Percentiles rank a stretch among this genome's conserved stretches.
These are phyloP conservation scores for Perizoma flavofasciatum DNA, from an alignment of 2,888 invertebrate genomes.

Conservation along the genomic window DNA sequence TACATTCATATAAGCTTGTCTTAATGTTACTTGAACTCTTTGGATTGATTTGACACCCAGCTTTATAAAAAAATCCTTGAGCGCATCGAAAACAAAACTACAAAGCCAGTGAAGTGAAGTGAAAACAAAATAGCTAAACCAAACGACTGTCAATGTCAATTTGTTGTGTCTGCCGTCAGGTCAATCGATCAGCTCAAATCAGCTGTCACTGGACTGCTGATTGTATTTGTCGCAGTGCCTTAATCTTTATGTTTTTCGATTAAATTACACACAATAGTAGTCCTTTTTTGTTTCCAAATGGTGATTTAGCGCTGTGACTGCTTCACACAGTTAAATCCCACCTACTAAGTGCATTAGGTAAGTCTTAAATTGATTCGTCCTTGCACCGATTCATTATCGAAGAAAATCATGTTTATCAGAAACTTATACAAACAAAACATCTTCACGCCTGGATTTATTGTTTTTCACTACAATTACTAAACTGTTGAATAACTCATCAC, in stretches of 20 bases:
- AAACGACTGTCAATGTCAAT: constrained; percentile 3
- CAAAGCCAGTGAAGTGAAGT: too few species aligned
- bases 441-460: constrained; percentile 49
- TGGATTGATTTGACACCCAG: too few species aligned
- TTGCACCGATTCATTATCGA: constrained; percentile 46
- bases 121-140: constrained; percentile 10
- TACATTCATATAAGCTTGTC: background rate
- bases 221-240: constrained; percentile 38
- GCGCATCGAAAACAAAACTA: constrained; percentile 7
- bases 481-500: constrained; percentile 9
- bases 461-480: constrained; percentile 40
- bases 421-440: constrained; percentile 68
- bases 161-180: too few species aligned
- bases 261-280: constrained; percentile 26
- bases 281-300: constrained; percentile 38
- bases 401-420: constrained; percentile 55
- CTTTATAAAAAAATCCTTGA: too few species aligned
- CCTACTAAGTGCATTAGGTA: constrained; percentile 42
- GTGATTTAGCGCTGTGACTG: constrained; percentile 31
- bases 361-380: constrained; percentile 54
- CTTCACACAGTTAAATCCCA: constrained; percentile 27
- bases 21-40: too few species aligned
- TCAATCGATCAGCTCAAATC: constrained; percentile 20
- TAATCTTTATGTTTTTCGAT: constrained; percentile 36
- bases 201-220: constrained; percentile 40